phyloP scores from a whole-genome alignment of 1,140 invertebrate species.

The Macrosteles quadrilineatus region DNA sequence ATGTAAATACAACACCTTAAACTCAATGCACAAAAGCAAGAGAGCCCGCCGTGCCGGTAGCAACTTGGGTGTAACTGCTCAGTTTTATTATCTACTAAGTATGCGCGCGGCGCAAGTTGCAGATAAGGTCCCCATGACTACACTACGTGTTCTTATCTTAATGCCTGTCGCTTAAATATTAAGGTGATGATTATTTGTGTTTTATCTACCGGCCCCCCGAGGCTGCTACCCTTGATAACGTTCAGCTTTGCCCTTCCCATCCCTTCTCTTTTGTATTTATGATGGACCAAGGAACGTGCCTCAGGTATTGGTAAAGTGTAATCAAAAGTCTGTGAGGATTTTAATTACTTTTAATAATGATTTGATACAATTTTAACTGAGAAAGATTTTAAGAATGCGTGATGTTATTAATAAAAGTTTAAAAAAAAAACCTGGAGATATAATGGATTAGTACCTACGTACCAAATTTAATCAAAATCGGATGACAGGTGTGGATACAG shows the following conservation, averaged over 20 bases:
- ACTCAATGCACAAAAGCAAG: no score
- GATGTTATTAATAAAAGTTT: no score
- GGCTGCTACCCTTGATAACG: background rate
- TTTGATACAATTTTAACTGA: no score
- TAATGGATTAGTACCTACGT: no score
- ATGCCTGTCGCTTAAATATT: conserved; percentile 21
- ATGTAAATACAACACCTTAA: no score
- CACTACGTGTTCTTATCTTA: conserved; percentile 22
- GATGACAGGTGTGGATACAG: no score
- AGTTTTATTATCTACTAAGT: conserved; percentile 27
- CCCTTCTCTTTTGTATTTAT: background rate
- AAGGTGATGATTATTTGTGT: conserved; percentile 24
- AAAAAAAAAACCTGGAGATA: no score
- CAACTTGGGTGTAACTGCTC: background rate
- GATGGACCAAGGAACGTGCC: background rate
- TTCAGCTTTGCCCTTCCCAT: background rate
- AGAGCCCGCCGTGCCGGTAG: no score
- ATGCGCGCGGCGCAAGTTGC: conserved; percentile 11
- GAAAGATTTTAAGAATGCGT: no score
- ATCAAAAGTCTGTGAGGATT: no score
- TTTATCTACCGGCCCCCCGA: conserved; percentile 16
- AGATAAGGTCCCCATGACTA: conserved; percentile 17
- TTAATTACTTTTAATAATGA: no score
- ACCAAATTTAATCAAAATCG: no score
- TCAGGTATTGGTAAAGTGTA: background rate